Conservation (phyloP, 2,113 vertebrate species). For the Heterochromis multidens region DNA sequence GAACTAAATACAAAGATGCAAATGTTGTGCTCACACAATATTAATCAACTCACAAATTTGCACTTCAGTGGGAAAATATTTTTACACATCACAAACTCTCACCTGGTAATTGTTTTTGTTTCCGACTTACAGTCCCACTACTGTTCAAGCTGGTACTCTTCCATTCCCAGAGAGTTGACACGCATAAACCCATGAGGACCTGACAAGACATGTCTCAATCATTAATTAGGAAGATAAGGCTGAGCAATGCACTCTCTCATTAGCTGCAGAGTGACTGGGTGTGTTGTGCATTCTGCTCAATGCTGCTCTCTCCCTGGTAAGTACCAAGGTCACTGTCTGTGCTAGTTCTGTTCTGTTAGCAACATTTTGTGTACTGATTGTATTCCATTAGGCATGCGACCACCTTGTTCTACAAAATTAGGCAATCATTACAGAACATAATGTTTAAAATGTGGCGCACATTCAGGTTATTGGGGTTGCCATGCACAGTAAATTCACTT, state of each 20-base stretch:
- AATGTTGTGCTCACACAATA: background rate
- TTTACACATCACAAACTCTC: slow-evolving; percentile 2
- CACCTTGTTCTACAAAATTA: slow-evolving; percentile 33
- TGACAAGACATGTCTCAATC: slow-evolving; percentile 26
- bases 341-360: background rate
- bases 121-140: background rate
- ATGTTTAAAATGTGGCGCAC: slow-evolving; percentile 3
- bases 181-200: background rate
- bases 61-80: slow-evolving; percentile 26
- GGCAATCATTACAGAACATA: slow-evolving; percentile 29
- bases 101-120: slow-evolving; percentile 28
- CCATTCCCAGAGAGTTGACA: background rate
- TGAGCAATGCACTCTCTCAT: slow-evolving; percentile 28
- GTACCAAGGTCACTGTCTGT: slow-evolving; percentile 36
- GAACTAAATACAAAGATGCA: slow-evolving; percentile 23
- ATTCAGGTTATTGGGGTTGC: slow-evolving; percentile 2
- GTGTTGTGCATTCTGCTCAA: slow-evolving; percentile 12
- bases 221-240: slow-evolving; percentile 53
- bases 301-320: background rate
- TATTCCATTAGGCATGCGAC: slow-evolving; percentile 14
- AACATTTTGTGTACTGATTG: background rate
- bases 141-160: background rate
- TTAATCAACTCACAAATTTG: slow-evolving; percentile 24
- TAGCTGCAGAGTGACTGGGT: slow-evolving; percentile 30
- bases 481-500: background rate